phyloP scores from a whole-genome alignment of 2,113 vertebrate genomes.

The Lycocorax pyrrhopterus region DNA sequence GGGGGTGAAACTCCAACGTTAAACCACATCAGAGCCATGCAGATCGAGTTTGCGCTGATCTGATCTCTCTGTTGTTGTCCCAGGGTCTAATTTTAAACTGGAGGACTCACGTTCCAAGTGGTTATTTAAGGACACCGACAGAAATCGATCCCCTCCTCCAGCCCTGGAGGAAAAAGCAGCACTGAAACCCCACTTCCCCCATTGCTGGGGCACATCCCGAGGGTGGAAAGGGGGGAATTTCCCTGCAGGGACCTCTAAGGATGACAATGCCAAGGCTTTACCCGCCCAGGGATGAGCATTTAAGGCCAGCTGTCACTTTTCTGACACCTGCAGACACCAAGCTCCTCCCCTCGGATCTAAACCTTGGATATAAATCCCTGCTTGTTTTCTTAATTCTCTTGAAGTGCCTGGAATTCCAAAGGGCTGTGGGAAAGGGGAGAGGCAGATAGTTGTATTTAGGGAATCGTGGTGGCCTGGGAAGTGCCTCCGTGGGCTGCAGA shows the following conservation, averaged over 20 bases:
- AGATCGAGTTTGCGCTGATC: not conserved
- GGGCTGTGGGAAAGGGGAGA: not conserved
- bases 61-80: not conserved
- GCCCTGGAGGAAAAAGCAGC: not conserved
- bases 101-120: not conserved
- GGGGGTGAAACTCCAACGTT: fast-evolving
- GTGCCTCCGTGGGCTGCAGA: not conserved
- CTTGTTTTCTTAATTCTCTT: not conserved
- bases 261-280: no score
- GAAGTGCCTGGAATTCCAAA: not conserved
- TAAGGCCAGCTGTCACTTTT: not conserved
- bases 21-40: not conserved
- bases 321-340: not conserved
- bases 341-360: not conserved
- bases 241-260: not conserved
- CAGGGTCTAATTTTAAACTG: slow-evolving; percentile 44
- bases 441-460: fast-evolving
- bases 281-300: not conserved
- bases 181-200: not conserved
- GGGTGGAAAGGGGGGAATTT: not conserved
- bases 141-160: not conserved
- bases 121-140: not conserved
- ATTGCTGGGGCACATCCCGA: fast-evolving
- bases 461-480: fast-evolving
- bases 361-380: not conserved